Conservation (phyloP, 2,113 vertebrate genomes). For the Tetraodon nigroviridis region DNA sequence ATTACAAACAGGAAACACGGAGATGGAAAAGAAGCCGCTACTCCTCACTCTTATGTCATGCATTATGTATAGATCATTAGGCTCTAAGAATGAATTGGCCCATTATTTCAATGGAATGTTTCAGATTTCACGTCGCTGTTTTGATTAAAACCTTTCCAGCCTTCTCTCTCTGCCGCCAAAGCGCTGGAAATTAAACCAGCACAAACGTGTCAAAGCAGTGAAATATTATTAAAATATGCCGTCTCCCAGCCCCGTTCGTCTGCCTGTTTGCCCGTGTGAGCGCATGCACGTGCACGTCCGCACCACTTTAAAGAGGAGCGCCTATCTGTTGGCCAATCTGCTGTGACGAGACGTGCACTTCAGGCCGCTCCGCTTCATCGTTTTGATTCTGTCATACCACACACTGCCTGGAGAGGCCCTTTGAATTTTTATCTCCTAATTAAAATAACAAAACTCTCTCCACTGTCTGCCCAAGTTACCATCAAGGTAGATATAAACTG, state of each 20-base stretch:
- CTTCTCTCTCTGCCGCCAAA: not conserved
- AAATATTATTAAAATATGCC: slow-evolving; percentile 63
- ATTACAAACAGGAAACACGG: slow-evolving; percentile 11
- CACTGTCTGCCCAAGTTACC: slow-evolving; percentile 69
- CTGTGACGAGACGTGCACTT: slow-evolving; percentile 68
- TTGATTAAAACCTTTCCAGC: slow-evolving; percentile 51
- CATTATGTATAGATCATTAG: slow-evolving; percentile 28
- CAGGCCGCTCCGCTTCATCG: slow-evolving; percentile 70
- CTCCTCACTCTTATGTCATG: not conserved
- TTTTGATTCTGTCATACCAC: slow-evolving; percentile 77
- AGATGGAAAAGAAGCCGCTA: slow-evolving; percentile 7
- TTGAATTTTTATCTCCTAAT: slow-evolving; percentile 80
- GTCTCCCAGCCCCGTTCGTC: slow-evolving; percentile 53
- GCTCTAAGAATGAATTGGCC: slow-evolving; percentile 15
- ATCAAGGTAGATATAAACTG: slow-evolving; percentile 76
- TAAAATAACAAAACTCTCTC: slow-evolving; percentile 79
- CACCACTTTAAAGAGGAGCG: slow-evolving; percentile 66
- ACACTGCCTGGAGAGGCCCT: slow-evolving; percentile 76
- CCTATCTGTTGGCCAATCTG: slow-evolving; percentile 72
- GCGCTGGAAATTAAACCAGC: slow-evolving; percentile 53
- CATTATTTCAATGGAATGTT: slow-evolving; percentile 48
- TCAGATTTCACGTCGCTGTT: slow-evolving; percentile 42
- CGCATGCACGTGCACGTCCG: slow-evolving; percentile 23
- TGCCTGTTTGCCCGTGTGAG: slow-evolving; percentile 19
- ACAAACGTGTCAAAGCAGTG: slow-evolving; percentile 56